Conservation (phyloP, 1,140 invertebrate genomes). For the Brachionus koreanus region DNA sequence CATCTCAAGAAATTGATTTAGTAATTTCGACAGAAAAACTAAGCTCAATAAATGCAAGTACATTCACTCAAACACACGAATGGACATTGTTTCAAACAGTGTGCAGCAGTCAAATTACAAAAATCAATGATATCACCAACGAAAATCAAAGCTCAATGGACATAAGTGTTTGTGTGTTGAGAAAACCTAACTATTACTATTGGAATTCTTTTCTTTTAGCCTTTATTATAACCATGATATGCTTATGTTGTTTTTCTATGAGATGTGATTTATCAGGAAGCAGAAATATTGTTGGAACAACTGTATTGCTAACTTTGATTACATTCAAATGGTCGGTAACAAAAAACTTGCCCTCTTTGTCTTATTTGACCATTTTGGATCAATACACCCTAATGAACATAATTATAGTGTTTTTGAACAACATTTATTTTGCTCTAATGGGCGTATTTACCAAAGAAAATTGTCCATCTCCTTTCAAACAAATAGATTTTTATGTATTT, state of each 20-base stretch:
- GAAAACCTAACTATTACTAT: constrained; percentile 33
- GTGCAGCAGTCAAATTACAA: not conserved
- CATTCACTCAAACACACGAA: constrained; percentile 33
- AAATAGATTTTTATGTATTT: constrained; percentile 22
- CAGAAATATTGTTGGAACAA: constrained; percentile 14
- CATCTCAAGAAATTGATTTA: constrained; percentile 8
- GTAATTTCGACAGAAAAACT: not conserved
- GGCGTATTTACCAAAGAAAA: not conserved
- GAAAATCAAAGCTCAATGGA: constrained; percentile 1
- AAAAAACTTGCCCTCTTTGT: constrained; percentile 4
- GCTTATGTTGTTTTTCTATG: constrained; percentile 15
- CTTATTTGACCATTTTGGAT: constrained; percentile 31
- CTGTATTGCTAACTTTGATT: constrained; percentile 13
- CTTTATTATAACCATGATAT: constrained; percentile 25
- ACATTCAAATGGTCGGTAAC: constrained; percentile 37
- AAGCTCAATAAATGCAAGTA: not conserved
- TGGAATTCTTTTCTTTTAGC: constrained; percentile 22
- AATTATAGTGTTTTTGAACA: constrained; percentile 1
- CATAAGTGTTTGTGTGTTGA: constrained; percentile 7
- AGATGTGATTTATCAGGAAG: not conserved
- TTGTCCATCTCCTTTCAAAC: not conserved
- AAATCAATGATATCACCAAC: not conserved
- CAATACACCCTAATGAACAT: constrained; percentile 15
- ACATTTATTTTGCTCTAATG: constrained; percentile 19
- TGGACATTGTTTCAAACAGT: constrained; percentile 4